phyloP scores from a whole-genome alignment of 2,113 vertebrate genomes.

The Amphiprion percula region DNA sequence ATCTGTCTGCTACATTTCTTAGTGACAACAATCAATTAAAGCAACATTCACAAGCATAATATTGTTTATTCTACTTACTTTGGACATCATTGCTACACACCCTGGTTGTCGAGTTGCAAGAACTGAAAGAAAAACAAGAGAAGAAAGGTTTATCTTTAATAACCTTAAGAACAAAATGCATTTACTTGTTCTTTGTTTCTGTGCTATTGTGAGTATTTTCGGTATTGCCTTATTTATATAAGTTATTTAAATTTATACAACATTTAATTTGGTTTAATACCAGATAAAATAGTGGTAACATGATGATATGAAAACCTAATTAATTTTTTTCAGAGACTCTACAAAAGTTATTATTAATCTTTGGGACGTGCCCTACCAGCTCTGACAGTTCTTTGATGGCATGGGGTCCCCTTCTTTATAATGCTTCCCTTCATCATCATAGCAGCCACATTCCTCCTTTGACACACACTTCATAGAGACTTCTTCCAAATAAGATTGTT shows the following conservation, averaged over 20 bases:
- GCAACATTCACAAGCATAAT: background rate
- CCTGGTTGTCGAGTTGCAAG: slow-evolving; percentile 62
- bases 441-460: slow-evolving; percentile 81
- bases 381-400: slow-evolving; percentile 82
- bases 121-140: slow-evolving; percentile 52
- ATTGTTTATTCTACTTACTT: slow-evolving; percentile 40
- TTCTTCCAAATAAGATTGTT: slow-evolving; percentile 88
- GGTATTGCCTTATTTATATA: too few relatives aligned
- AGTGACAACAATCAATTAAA: background rate
- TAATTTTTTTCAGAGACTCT: too few relatives aligned
- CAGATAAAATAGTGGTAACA: too few relatives aligned
- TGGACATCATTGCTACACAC: slow-evolving; percentile 37
- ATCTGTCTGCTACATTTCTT: background rate
- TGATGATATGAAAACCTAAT: too few relatives aligned
- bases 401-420: slow-evolving; percentile 82
- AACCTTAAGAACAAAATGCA: background rate
- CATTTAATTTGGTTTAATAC: too few relatives aligned
- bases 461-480: slow-evolving; percentile 88
- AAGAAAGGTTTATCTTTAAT: background rate
- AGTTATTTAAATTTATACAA: background rate
- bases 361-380: slow-evolving; percentile 83
- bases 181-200: background rate
- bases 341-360: too few relatives aligned
- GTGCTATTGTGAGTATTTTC: background rate
- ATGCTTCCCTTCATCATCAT: slow-evolving; percentile 80